Conservation (phyloP, 2,797 vertebrate genomes). For the Leucoraja ocellata region DNA sequence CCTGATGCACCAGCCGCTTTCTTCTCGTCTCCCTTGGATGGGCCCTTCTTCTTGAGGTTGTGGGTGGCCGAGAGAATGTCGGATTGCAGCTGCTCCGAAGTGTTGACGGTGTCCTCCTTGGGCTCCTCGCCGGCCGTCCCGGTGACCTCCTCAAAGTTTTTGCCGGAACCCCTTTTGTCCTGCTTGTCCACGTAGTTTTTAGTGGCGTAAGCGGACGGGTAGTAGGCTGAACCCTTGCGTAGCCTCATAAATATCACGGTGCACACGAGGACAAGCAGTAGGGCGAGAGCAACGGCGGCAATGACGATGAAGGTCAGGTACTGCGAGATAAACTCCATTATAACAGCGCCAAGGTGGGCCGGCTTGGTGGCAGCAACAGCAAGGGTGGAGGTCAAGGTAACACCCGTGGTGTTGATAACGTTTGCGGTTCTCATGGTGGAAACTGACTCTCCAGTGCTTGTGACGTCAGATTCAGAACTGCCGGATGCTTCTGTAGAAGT, state of each 20-base stretch:
- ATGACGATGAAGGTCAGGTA: constrained; percentile 82
- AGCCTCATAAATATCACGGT: constrained; percentile 81
- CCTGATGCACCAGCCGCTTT: constrained; percentile 39
- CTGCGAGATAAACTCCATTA: constrained; percentile 82
- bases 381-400: constrained; percentile 55
- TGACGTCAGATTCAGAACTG: background rate
- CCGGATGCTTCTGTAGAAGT: background rate
- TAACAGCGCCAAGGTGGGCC: constrained; percentile 63
- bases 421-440: background rate
- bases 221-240: constrained; percentile 84
- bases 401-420: constrained; percentile 46
- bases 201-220: constrained; percentile 66
- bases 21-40: constrained; percentile 59
- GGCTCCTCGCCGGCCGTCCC: constrained; percentile 52
- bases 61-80: constrained; percentile 71
- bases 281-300: constrained; percentile 76
- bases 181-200: constrained; percentile 69
- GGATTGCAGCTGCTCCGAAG: constrained; percentile 67
- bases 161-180: constrained; percentile 59
- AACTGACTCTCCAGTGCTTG: constrained; percentile 40
- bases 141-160: constrained; percentile 61
- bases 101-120: constrained; percentile 57
- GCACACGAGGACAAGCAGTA: constrained; percentile 85
- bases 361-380: constrained; percentile 60
- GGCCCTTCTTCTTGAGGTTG: constrained; percentile 66